Conservation (phyloP, 2,797 vertebrate species). For the Malurus leucopterus region DNA sequence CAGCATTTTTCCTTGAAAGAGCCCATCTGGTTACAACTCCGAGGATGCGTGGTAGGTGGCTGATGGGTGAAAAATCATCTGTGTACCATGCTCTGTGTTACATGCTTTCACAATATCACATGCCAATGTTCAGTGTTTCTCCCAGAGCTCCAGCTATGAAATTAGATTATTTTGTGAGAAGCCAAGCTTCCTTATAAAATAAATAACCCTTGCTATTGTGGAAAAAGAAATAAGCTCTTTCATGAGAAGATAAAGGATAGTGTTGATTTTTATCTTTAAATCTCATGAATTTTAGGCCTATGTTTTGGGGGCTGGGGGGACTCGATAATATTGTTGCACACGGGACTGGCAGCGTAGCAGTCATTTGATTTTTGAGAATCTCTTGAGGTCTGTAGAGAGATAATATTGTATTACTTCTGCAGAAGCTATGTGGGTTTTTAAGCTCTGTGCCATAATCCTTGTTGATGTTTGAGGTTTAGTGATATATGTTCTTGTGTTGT, state of each 20-base stretch:
- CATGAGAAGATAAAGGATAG: neutral
- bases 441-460: neutral
- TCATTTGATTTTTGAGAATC: neutral
- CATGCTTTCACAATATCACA: neutral
- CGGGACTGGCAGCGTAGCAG: neutral
- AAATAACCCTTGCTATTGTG: neutral
- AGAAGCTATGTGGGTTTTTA: neutral
- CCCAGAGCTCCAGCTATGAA: neutral
- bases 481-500: neutral
- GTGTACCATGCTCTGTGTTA: neutral
- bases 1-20: neutral
- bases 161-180: neutral
- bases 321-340: neutral
- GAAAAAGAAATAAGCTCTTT: neutral
- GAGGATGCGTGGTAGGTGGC: neutral
- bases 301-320: neutral
- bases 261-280: neutral
- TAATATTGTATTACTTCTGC: neutral
- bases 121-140: neutral
- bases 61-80: neutral
- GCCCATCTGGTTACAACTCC: neutral
- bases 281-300: neutral
- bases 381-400: neutral
- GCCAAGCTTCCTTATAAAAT: neutral
- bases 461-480: neutral